A percentile compares a stretch with the other conserved stretches of the same genome.
Conservation (phyloP, 2,113 vertebrate species). For the Nestor notabilis region DNA sequence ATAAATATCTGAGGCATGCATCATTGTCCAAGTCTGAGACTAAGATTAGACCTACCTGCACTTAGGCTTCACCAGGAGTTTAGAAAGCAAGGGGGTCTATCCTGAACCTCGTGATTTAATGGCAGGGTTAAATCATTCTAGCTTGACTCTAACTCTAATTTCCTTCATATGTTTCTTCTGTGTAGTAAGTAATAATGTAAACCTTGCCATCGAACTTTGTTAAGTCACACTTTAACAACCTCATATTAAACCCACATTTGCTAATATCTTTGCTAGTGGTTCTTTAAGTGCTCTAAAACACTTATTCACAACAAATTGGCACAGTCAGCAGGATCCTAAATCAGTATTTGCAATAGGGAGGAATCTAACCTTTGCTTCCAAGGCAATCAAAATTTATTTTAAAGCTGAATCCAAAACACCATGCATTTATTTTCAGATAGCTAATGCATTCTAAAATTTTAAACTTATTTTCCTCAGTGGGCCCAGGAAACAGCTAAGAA, state of each 20-base stretch:
- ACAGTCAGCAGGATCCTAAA: neutral
- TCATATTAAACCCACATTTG: neutral
- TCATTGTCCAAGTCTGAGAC: neutral
- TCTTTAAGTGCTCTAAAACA: neutral
- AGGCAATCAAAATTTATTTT: neutral
- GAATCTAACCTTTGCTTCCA: neutral
- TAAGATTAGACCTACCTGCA: neutral
- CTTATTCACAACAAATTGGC: neutral
- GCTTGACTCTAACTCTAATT: neutral
- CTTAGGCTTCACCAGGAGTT: neutral
- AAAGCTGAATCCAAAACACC: neutral
- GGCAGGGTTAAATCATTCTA: neutral
- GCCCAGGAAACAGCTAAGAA: neutral
- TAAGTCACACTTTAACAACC: neutral
- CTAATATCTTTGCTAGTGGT: neutral
- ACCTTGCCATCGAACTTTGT: neutral
- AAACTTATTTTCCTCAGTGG: neutral
- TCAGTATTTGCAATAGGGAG: neutral
- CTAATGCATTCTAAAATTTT: neutral
- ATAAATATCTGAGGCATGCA: neutral
- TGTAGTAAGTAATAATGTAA: neutral
- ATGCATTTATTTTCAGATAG: neutral
- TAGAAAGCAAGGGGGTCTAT: neutral
- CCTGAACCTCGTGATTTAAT: neutral
- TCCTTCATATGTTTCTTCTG: neutral